Base-by-base conservation (phyloP, 1,140 invertebrate genomes). In the Pygmarrhopalites habei region DNA sequence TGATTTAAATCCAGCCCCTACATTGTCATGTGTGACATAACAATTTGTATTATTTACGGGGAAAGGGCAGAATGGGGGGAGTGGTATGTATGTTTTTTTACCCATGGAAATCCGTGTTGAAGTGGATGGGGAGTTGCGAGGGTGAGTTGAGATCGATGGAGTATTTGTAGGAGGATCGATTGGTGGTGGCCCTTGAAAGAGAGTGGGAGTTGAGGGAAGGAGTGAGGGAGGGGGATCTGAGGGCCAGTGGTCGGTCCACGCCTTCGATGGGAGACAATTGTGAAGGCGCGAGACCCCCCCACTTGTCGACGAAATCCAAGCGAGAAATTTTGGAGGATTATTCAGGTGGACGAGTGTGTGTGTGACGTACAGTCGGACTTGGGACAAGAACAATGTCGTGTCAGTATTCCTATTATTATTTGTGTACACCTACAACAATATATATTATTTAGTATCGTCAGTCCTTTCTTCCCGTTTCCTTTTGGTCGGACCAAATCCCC, bases 231-330 rank as follows among this genome's bases (percentile, higher is more conserved):
- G 81, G 78, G 77, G 78, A 75, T 76, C 75, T 79, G 79, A 84
- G 85, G 86, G 88, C 85, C 80, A 85, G 86, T 82, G 64, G 64
- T 47, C 59, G 64, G 56, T 90, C 88, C 88, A 87, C 85, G 89
- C 88, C 82, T 85, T 87, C 83, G 91, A 15, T 7, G 32, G 86
- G 85, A 91, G 89, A 68, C 23, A 68, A 28, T n/a, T 58, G 62
- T 58, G 66, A 64, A 85, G 89, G 89, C 83, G 88, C 90, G 80
- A 90, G 86, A 86, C 89, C 89, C n/a, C n/a, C n/a, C 89, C 89
- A 92, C 90, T 89, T 89, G 82, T 91, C 89, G 81, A 90, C 86
- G 81, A 90, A 89, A 84, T 91, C 88, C 86, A 91, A 87, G 82
- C 88, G 88, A 83, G 89, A 89, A 92, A 92, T 92, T 86, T 88